Percentiles rank a stretch among this genome's conserved stretches.
These are phyloP conservation scores for Elanus axillaris DNA, from an alignment of 2,113 vertebrate genomes.

Conservation along the genomic window DNA sequence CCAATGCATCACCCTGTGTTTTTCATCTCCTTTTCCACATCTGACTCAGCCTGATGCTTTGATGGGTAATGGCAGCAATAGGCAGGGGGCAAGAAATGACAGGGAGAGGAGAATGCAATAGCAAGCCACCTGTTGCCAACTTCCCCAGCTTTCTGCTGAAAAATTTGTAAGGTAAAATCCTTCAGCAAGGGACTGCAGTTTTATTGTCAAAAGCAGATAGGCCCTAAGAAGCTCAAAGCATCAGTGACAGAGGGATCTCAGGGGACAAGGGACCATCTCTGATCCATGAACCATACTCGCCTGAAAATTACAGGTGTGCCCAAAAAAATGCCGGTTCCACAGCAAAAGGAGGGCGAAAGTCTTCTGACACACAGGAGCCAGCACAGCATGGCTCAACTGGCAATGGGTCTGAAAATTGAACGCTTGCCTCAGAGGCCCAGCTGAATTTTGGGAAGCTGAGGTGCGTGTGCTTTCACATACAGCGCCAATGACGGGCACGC, in stretches of 20 bases:
- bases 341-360: neutral
- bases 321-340: neutral
- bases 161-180: neutral
- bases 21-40: neutral
- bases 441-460: neutral
- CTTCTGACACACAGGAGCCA: neutral
- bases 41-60: constrained; percentile 22
- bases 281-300: neutral
- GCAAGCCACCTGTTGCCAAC: neutral
- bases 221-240: neutral
- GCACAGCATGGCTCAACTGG: neutral
- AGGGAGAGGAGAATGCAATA: neutral
- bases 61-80: neutral
- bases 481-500: fast-evolving
- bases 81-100: neutral
- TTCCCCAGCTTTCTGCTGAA: neutral
- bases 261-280: neutral
- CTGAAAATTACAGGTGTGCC: neutral
- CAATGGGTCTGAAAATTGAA: neutral
- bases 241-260: neutral
- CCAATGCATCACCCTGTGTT: neutral
- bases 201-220: neutral
- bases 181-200: neutral
- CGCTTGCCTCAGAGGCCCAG: neutral
- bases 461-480: fast-evolving